Evolutionary conservation across 2,888 invertebrate genomes (phyloP).

Genomic region (Epistrophe grossulariae): DNA sequence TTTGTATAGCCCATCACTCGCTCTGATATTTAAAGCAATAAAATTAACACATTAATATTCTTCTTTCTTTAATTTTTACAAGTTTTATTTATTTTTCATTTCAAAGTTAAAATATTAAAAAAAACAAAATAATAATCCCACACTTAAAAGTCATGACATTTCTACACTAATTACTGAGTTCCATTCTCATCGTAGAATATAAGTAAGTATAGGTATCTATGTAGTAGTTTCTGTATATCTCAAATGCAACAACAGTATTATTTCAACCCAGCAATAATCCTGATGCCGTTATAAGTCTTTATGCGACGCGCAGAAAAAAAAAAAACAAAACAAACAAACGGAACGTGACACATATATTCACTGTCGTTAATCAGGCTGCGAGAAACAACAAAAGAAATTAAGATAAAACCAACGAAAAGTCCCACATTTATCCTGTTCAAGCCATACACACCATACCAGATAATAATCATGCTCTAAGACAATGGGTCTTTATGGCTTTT

Average conservation of each 20-base stretch:
- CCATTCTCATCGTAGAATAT: neutral
- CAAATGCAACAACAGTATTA: constrained; percentile 17
- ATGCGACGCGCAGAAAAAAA: neutral
- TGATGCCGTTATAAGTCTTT: constrained; percentile 14
- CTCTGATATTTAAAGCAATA: no score
- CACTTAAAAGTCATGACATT: constrained; percentile 20
- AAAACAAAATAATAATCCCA: constrained; percentile 12
- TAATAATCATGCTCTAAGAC: constrained; percentile 36
- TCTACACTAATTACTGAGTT: constrained; percentile 27
- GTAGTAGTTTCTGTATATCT: constrained; percentile 12
- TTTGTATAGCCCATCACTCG: no score
- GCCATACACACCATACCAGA: neutral
- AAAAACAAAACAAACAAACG: constrained; percentile 23
- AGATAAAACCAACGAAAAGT: constrained; percentile 23
- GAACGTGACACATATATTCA: constrained; percentile 67
- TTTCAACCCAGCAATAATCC: constrained; percentile 8
- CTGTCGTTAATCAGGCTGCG: constrained; percentile 50
- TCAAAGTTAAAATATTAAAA: neutral
- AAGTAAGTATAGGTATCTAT: neutral
- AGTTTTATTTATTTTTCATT: neutral
- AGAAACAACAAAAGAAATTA: neutral
- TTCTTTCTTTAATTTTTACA: neutral
- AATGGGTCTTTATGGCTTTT: constrained; percentile 72
- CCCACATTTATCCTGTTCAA: constrained; percentile 30
- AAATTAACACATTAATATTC: no score